phyloP scores from a whole-genome alignment of 2,797 vertebrate genomes.

The Pteronotus mesoamericanus region DNA sequence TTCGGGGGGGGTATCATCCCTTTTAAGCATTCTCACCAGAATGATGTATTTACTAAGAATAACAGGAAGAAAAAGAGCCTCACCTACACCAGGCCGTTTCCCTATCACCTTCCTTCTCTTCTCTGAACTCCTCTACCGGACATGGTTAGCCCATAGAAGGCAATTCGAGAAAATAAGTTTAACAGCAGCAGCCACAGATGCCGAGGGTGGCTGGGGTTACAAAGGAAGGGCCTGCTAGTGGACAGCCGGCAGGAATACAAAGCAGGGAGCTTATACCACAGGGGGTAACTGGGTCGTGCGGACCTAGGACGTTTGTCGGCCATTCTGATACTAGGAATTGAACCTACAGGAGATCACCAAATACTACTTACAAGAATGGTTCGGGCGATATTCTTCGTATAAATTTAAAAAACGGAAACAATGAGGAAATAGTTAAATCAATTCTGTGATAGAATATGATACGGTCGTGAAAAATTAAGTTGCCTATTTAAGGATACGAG shows the following conservation, averaged over 20 bases:
- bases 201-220: not conserved
- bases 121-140: not conserved
- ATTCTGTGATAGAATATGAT: not conserved
- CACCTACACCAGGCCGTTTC: not conserved
- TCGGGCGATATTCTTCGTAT: not conserved
- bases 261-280: not conserved
- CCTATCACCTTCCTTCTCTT: not conserved
- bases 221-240: not conserved
- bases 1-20: fast-evolving
- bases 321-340: not conserved
- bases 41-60: not conserved
- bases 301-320: not conserved
- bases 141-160: not conserved
- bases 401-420: not conserved
- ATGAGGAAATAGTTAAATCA: not conserved
- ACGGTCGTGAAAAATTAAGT: not conserved
- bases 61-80: not conserved
- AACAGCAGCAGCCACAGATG: not conserved
- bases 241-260: not conserved
- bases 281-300: not conserved
- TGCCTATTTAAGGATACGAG: not conserved
- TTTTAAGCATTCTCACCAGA: not conserved
- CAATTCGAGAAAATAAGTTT: not conserved
- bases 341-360: not conserved
- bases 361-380: not conserved